These are phyloP conservation scores for Nysson spinosus DNA, from an alignment of 2,888 invertebrate species.

Conservation along the genomic window DNA sequence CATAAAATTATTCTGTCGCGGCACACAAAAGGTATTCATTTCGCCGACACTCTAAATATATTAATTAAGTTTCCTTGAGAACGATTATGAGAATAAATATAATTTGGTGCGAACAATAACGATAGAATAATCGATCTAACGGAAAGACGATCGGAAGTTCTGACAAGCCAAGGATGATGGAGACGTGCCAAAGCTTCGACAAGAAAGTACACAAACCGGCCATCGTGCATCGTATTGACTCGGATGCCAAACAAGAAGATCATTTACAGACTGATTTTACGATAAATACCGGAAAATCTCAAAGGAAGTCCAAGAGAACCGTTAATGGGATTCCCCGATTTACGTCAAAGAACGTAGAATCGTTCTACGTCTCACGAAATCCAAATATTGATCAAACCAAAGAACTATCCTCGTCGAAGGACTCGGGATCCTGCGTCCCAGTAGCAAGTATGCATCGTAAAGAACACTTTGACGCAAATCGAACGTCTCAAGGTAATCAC, in stretches of 20 bases:
- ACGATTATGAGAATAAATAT: no score
- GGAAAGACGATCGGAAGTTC: no score
- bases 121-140: constrained; percentile 11
- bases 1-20: no score
- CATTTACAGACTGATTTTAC: constrained; percentile 3
- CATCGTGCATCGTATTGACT: constrained; percentile 19
- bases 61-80: no score
- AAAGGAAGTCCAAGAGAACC: no score
- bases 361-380: no score
- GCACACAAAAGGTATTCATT: no score
- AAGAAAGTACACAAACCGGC: constrained; percentile 37
- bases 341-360: constrained; percentile 2
- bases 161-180: no score
- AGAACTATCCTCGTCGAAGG: background rate
- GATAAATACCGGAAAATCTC: constrained; percentile 16
- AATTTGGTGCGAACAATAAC: no score
- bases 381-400: no score
- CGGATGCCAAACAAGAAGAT: constrained; percentile 36
- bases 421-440: no score
- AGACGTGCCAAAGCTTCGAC: constrained; percentile 37
- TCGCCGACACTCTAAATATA: no score
- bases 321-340: background rate
- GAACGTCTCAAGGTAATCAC: constrained; percentile 1
- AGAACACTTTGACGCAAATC: background rate
- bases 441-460: background rate